Evolutionary conservation across 2,797 vertebrate genomes (phyloP), one percentile per base, ranked within the genome.

Genomic region (Rhinogobio ventralis): DNA sequence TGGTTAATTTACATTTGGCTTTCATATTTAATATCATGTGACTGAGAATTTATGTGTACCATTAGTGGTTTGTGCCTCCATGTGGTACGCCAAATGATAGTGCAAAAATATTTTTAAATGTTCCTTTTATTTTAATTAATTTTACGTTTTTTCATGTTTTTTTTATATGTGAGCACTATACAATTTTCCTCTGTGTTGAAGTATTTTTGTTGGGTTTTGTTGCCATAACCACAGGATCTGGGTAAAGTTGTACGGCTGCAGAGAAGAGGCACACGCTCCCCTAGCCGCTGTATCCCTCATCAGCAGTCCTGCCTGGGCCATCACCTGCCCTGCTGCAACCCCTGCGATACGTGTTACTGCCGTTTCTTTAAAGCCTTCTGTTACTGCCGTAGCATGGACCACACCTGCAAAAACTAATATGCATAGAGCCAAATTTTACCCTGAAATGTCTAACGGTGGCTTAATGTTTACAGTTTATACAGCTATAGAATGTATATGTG

Each of bases 281-380:
- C 94, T 0, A 93, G 94, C 0, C 94, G 94, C 79, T 96, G 95
- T 75, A 93, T 95, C 87, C 94, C 94, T 0, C 94, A 95, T 86
- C 93, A 95, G 88, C 95, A 95, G 92, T 96, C 94, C 2, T 96
- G 95, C 30, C 87, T 95, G 78, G 95, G 94, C 17, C 93, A 94
- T 90, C 92, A 94, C 13, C 91, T 95, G 83, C 94, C 94, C 78
- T 96, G 95, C 91, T 96, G 95, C 1, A 92, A 96, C 88, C 91
- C 92, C 66, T 96, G 95, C 5, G 94, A 95, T 90, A 95, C 94
- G 55, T 96, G 95, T 89, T 95, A 95, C 92, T 96, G 95, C 86
- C 95, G 95, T 89, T 96, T 96, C 90, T 96, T 95, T 87, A 95
- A 95, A 15, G 95, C 95, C 15, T 93, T 94, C 88, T 96, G 95